A percentile compares a stretch with the other conserved stretches of the same genome.
These are phyloP conservation scores for Tetropium fuscum DNA, from an alignment of 2,888 invertebrate species.

Conservation along the genomic window DNA sequence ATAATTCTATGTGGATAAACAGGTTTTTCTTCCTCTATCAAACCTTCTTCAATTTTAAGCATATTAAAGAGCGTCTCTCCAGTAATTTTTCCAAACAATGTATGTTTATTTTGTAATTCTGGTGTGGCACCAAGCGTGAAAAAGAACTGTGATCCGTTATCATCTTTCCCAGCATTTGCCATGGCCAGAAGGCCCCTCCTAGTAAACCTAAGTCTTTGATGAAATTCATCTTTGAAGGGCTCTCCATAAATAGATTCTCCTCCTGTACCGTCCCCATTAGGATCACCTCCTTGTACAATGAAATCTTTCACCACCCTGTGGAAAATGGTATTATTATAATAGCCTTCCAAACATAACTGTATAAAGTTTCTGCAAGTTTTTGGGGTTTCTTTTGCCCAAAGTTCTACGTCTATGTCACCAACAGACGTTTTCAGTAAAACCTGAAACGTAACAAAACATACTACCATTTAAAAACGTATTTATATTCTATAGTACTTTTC, in stretches of 20 bases:
- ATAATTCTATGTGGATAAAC: slow-evolving; percentile 89
- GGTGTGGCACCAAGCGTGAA: slow-evolving; percentile 92
- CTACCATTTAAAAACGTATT: neutral
- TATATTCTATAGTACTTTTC: slow-evolving; percentile 90
- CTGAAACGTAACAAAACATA: slow-evolving; percentile 67
- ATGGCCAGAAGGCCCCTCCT: slow-evolving; percentile 93
- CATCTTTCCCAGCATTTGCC: slow-evolving; percentile 95
- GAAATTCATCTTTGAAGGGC: slow-evolving; percentile 96
- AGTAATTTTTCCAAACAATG: slow-evolving; percentile 94
- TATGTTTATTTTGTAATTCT: slow-evolving; percentile 96
- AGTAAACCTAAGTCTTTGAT: slow-evolving; percentile 90
- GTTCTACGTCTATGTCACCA: slow-evolving; percentile 97
- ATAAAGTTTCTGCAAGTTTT: slow-evolving; percentile 95
- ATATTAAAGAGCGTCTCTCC: slow-evolving; percentile 98
- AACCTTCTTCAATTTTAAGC: slow-evolving; percentile 89
- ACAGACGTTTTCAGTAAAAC: slow-evolving; percentile 91
- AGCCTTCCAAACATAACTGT: slow-evolving; percentile 96
- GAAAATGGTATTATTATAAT: slow-evolving; percentile 92
- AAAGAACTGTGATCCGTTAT: slow-evolving; percentile 98
- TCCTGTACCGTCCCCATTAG: slow-evolving; percentile 94
- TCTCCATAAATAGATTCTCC: slow-evolving; percentile 96
- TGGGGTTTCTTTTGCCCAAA: slow-evolving; percentile 98
- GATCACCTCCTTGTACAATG: slow-evolving; percentile 97
- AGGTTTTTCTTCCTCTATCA: slow-evolving; percentile 90
- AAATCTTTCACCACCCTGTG: slow-evolving; percentile 95